Base-by-base conservation (phyloP, 2,888 invertebrate genomes). In the Xanthostigma xanthostigma region DNA sequence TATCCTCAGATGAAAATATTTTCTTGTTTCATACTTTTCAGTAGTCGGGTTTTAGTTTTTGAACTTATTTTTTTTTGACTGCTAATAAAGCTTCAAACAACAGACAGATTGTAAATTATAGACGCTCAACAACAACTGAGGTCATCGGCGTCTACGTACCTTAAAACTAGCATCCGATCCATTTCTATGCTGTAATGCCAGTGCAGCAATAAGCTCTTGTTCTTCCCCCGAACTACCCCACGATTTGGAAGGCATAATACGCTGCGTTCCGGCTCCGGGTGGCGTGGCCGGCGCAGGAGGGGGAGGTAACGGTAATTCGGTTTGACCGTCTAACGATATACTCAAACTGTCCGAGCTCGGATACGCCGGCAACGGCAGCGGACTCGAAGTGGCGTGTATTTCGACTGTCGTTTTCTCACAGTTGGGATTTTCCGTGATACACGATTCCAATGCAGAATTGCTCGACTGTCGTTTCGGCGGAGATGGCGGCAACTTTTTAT, bases 91-190 rank as follows among this genome's bases (percentile, higher is more conserved):
- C n/a, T n/a, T n/a, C n/a, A n/a, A n/a, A n/a, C n/a, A n/a, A n/a
- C n/a, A n/a, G n/a, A n/a, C n/a, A n/a, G n/a, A n/a, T n/a, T n/a
- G n/a, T n/a, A n/a, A n/a, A n/a, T n/a, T n/a, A n/a, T n/a, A n/a
- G n/a, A n/a, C n/a, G n/a, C n/a, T n/a, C n/a, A n/a, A n/a, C n/a
- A n/a, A n/a, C n/a, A n/a, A n/a, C n/a, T n/a, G n/a, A n/a, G n/a
- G n/a, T n/a, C n/a, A n/a, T n/a, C n/a, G n/a, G n/a, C n/a, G n/a
- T n/a, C n/a, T n/a, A 11, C 3, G n/a, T 41, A 56, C 54, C 79
- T 85, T 85, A 69, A 86, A 86, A 70, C 85, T 85, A 63, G 85
- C 84, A 66, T 85, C 85, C 57, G 84, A 85, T 40, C 85, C 85
- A 56, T 84, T 84, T 53, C 85, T 71, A 60, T 75, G 75, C 60